Conservation (phyloP, 1,140 invertebrate species). For the Panagrolaimus sp. region DNA sequence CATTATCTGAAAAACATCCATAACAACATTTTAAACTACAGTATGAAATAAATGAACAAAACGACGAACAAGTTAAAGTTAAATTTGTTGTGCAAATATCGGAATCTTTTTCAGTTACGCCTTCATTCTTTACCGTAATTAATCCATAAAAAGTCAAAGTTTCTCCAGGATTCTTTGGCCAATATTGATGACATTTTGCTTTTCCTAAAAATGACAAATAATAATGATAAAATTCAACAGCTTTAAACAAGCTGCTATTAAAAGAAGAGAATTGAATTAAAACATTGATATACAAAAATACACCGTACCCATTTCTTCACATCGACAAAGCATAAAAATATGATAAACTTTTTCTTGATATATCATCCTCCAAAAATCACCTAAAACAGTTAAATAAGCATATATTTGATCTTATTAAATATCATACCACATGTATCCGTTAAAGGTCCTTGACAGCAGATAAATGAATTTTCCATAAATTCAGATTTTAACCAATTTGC, state of each 20-base stretch:
- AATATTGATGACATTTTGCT: slow-evolving; percentile 26
- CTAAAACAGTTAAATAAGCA: no score
- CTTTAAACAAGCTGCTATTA: no score
- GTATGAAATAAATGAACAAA: neutral
- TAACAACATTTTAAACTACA: no score
- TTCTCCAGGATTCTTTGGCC: slow-evolving; percentile 24
- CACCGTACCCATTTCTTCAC: no score
- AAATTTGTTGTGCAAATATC: slow-evolving; percentile 31
- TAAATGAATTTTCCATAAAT: slow-evolving; percentile 66
- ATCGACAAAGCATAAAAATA: slow-evolving; percentile 71
- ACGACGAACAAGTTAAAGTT: slow-evolving; percentile 28
- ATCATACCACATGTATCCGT: slow-evolving; percentile 75
- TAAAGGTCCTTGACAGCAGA: slow-evolving; percentile 69
- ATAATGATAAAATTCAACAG: no score
- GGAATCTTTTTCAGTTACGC: slow-evolving; percentile 2
- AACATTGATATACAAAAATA: no score
- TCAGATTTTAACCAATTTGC: slow-evolving; percentile 7
- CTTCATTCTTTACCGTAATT: slow-evolving; percentile 20
- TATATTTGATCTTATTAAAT: no score
- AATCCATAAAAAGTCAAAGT: slow-evolving; percentile 17
- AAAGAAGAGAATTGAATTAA: no score
- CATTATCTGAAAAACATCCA: slow-evolving; percentile 22
- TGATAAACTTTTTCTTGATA: slow-evolving; percentile 71
- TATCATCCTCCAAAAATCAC: slow-evolving; percentile 85
- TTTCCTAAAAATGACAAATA: no score